Percentiles rank a stretch among this genome's conserved stretches.
Conservation (phyloP, 2,888 invertebrate genomes). For the Orthosia incerta region DNA sequence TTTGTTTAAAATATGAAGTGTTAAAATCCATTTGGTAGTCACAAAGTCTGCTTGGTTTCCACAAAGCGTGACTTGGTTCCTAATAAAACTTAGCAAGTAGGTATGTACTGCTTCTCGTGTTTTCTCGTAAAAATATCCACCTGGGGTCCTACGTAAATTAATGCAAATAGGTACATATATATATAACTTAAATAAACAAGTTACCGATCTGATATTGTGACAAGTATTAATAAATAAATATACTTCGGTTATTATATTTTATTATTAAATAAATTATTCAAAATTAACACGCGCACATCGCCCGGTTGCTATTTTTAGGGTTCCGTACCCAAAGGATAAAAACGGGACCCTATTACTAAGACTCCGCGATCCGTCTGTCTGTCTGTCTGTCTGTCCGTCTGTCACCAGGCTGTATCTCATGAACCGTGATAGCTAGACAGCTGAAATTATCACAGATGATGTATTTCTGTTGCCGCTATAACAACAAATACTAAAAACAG, state of each 20-base stretch:
- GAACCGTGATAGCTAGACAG: no score
- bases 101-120: not conserved
- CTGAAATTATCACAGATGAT: no score
- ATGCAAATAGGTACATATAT: constrained; percentile 8
- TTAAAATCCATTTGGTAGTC: not conserved
- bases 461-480: no score
- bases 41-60: not conserved
- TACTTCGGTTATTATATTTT: not conserved
- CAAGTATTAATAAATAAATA: not conserved
- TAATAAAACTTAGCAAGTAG: not conserved
- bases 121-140: not conserved
- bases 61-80: constrained; percentile 12
- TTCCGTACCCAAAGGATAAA: no score
- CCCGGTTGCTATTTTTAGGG: no score
- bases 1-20: not conserved
- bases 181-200: constrained; percentile 11
- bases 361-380: no score
- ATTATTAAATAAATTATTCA: constrained; percentile 25
- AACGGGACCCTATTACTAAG: no score
- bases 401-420: no score
- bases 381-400: no score
- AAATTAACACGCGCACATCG: not conserved
- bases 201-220: not conserved
- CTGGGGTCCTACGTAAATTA: not conserved
- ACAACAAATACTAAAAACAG: no score